These are phyloP conservation scores for Clistopyga incitator DNA, from an alignment of 2,888 invertebrate species.

Conservation along the genomic window DNA sequence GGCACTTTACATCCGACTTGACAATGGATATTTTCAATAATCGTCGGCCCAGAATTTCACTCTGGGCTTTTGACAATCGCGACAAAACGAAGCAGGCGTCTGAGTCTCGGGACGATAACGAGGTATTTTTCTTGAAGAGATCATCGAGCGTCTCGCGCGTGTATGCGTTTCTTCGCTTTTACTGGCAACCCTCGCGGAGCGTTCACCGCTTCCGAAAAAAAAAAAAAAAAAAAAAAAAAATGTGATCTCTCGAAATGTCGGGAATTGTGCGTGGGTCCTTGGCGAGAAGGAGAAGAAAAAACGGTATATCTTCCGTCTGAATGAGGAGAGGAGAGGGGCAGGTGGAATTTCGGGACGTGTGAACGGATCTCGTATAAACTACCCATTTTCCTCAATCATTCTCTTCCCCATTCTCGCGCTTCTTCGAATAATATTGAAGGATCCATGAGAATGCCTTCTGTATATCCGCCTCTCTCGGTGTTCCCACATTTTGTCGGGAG, in stretches of 20 bases:
- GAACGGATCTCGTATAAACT: slow-evolving; percentile 43
- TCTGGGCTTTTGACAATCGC: slow-evolving; percentile 38
- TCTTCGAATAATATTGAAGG: slow-evolving; percentile 46
- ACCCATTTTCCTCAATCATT: slow-evolving; percentile 48
- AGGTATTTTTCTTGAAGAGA: slow-evolving; percentile 52
- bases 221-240: background rate
- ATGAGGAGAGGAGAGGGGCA: slow-evolving; percentile 2
- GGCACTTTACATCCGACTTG: background rate
- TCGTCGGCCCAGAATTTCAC: background rate
- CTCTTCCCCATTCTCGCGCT: slow-evolving; percentile 15
- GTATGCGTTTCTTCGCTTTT: slow-evolving; percentile 6
- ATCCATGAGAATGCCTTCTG: background rate
- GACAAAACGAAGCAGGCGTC: background rate
- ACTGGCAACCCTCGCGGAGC: background rate
- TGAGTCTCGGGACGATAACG: slow-evolving; percentile 52
- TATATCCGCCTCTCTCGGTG: background rate
- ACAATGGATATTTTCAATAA: background rate
- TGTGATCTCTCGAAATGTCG: background rate
- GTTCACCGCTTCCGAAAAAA: background rate
- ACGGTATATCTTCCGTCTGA: background rate
- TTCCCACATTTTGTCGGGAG: slow-evolving; percentile 10
- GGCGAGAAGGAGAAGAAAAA: background rate
- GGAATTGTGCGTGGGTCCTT: background rate
- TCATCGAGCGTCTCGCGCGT: slow-evolving; percentile 19
- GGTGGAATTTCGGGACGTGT: slow-evolving; percentile 32